phyloP scores from a whole-genome alignment of 1,140 invertebrate genomes.

The Drosophila novamexicana region DNA sequence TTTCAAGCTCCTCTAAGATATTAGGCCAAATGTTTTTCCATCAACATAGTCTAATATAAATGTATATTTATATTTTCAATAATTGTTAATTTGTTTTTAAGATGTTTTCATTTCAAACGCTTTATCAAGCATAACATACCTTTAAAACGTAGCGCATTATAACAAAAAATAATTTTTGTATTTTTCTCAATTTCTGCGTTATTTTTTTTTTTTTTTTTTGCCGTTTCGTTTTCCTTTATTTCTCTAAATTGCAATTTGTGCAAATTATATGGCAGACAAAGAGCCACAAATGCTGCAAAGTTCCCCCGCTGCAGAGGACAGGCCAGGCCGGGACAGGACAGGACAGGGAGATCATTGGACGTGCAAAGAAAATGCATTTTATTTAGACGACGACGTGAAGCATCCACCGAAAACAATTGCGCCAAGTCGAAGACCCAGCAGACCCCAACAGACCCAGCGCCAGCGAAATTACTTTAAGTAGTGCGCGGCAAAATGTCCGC shows the following conservation, averaged over 20 bases:
- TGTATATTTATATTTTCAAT: too few species aligned
- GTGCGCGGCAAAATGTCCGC: slow-evolving; percentile 67
- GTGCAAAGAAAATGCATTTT: slow-evolving; percentile 75
- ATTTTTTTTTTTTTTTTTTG: slow-evolving; percentile 25
- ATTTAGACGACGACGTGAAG: slow-evolving; percentile 56
- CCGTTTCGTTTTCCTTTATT: slow-evolving; percentile 67
- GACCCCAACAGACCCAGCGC: background rate
- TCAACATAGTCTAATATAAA: too few species aligned
- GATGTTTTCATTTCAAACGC: background rate
- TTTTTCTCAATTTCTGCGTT: slow-evolving; percentile 39
- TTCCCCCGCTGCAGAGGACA: background rate
- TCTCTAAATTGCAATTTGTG: slow-evolving; percentile 81
- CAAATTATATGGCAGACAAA: slow-evolving; percentile 79
- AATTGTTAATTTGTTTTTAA: background rate
- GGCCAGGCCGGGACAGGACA: slow-evolving; percentile 2
- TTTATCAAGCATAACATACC: background rate
- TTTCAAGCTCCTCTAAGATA: too few species aligned
- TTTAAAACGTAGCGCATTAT: slow-evolving; percentile 10
- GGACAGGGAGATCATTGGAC: slow-evolving; percentile 31
- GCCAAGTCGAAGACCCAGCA: slow-evolving; percentile 12
- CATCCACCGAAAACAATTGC: slow-evolving; percentile 51
- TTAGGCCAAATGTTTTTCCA: too few species aligned
- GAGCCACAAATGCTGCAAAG: slow-evolving; percentile 64
- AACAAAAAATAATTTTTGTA: slow-evolving; percentile 42
- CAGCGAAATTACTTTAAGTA: slow-evolving; percentile 50